Evolutionary conservation across 2,113 vertebrate species (phyloP), one percentile per base, ranked within the genome.

Genomic region (Collichthys lucidus): DNA sequence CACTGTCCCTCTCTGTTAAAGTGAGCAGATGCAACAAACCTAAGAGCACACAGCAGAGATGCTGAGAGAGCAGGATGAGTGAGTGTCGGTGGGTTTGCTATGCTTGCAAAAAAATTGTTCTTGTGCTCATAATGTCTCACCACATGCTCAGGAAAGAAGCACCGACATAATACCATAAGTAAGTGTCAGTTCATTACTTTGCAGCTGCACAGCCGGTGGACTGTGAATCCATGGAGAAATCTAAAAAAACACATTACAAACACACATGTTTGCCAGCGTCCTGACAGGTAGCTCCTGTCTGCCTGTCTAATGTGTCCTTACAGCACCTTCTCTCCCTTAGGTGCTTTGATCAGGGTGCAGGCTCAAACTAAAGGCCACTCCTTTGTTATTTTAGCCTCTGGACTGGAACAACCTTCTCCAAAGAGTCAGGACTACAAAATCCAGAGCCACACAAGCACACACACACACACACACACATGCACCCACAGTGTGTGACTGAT

Each of bases 381-480:
- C 76, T 70, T 47, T 50, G 74, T 79, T 79, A 75, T 82, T 79
- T 60, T 42, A 65, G 77, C 53, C 67, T 76, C 74, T 11, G 31
- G 66, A 61, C 77, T 80, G 46, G 14, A 73, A 65, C 77, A 83
- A 73, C 65, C 73, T 83, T 77, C 53, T 76, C 62, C 40, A 76
- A 72, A 86, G 59, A 74, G 80, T 72, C 77, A 78, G 74, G 29
- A 60, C 64, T 55, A 75, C 68, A 76, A 62, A 68, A 75, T 53
- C 7, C 44, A 72, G 5, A 68, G 56, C 6, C 35, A 35, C 35
- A 35, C 35, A 35, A 8, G 35, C 35, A 35, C 35, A 2, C 35
- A 5, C 35, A 8, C 35, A 8, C 35, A 1, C 31, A 35, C 35
- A 35, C 35, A 35, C 7, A 1, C 35, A 35, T 2, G 1, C 35